Percentiles rank a stretch among this genome's conserved stretches.
Conservation (phyloP, 2,113 vertebrate genomes). For the Prietella phreatophila region DNA sequence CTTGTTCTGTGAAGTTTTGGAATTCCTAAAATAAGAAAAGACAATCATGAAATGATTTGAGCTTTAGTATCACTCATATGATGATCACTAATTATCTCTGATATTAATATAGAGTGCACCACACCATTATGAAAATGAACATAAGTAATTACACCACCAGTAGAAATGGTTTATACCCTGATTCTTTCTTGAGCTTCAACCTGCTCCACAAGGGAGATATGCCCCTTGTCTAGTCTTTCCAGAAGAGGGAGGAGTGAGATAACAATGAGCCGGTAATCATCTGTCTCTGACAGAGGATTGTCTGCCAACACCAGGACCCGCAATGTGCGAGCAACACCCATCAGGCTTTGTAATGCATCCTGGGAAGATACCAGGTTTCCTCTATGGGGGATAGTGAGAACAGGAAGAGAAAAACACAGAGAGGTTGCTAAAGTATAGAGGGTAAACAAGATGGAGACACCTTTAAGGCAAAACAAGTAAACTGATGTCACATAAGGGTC, state of each 20-base stretch:
- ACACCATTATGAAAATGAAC: background rate
- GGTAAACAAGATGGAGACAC: background rate
- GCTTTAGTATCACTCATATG: background rate
- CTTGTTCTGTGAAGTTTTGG: conserved; percentile 44
- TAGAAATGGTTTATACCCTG: conserved; percentile 51
- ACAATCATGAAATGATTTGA: background rate
- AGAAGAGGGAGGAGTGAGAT: conserved; percentile 74
- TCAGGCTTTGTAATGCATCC: conserved; percentile 54
- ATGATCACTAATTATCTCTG: background rate
- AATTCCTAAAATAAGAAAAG: conserved; percentile 49
- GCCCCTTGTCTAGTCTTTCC: conserved; percentile 83
- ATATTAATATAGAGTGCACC: background rate
- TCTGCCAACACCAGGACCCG: conserved; percentile 78
- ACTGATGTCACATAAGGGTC: background rate
- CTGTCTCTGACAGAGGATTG: conserved; percentile 77
- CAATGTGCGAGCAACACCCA: conserved; percentile 66
- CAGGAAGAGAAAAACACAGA: background rate
- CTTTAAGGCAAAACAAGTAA: background rate
- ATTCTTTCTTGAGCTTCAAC: conserved; percentile 67
- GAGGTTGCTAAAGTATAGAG: background rate
- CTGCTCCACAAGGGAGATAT: conserved; percentile 73
- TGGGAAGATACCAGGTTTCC: conserved; percentile 65
- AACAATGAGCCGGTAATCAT: conserved; percentile 72
- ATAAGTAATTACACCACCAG: background rate
- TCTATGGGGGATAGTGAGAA: conserved; percentile 51